These are phyloP conservation scores for Hippotragus niger DNA, from an alignment of 2,113 vertebrate species.

Conservation along the genomic window DNA sequence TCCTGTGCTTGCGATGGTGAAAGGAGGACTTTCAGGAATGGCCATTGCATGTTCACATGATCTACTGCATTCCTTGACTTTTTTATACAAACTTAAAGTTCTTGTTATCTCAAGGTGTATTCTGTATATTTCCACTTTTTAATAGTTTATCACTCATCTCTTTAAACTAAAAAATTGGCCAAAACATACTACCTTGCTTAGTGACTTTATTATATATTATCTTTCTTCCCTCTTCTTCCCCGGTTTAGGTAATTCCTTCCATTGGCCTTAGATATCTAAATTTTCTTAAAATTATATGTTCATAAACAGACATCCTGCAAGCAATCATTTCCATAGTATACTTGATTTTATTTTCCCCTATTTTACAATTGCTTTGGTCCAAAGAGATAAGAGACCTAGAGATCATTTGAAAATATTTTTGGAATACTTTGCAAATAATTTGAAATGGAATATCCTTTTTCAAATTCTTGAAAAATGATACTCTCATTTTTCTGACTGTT, in stretches of 20 bases:
- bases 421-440: neutral
- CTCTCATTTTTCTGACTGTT: neutral
- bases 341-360: neutral
- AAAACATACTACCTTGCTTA: neutral
- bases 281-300: neutral
- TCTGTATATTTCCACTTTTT: neutral
- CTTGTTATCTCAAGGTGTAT: neutral
- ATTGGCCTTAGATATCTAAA: neutral
- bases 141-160: neutral
- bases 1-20: neutral
- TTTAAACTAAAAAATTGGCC: neutral
- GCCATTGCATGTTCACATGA: neutral
- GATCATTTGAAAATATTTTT: neutral
- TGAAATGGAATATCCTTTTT: neutral
- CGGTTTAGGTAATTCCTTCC: neutral
- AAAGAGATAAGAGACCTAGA: neutral
- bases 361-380: neutral
- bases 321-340: neutral
- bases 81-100: neutral
- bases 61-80: neutral
- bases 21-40: neutral
- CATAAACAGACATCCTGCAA: neutral
- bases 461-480: neutral
- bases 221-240: neutral
- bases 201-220: neutral